phyloP scores from a whole-genome alignment of 2,113 vertebrate genomes.

The Nyctibius bracteatus region DNA sequence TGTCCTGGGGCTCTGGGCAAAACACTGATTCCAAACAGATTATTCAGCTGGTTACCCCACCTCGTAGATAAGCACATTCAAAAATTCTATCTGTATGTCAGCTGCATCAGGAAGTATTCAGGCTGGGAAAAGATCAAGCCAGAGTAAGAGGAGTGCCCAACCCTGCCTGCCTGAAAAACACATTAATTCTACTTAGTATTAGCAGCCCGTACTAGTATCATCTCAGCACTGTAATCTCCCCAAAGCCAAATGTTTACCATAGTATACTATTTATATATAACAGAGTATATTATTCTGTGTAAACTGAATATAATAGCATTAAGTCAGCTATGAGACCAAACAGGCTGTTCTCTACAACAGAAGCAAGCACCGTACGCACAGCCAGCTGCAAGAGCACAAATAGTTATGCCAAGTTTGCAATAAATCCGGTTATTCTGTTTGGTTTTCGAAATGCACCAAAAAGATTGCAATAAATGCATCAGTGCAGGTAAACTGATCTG shows the following conservation, averaged over 20 bases:
- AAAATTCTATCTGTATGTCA: background rate
- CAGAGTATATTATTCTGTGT: background rate
- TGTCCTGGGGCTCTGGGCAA: background rate
- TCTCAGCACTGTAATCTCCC: background rate
- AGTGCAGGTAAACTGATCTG: background rate
- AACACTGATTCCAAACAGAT: background rate
- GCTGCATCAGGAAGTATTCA: background rate
- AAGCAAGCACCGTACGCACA: background rate
- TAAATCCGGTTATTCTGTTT: background rate
- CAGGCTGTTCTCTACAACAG: background rate
- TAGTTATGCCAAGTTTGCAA: background rate
- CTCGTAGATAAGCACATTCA: background rate
- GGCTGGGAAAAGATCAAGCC: background rate
- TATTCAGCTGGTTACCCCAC: background rate
- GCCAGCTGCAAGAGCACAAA: background rate
- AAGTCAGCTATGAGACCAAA: background rate
- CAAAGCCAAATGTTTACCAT: background rate
- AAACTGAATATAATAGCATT: background rate
- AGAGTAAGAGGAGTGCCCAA: background rate
- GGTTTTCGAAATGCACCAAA: background rate
- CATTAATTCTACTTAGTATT: background rate
- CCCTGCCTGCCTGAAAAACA: background rate
- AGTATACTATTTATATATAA: background rate
- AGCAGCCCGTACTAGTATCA: background rate
- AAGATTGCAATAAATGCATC: background rate